phyloP scores from a whole-genome alignment of 2,797 vertebrate species.

The Xyrichtys novacula region DNA sequence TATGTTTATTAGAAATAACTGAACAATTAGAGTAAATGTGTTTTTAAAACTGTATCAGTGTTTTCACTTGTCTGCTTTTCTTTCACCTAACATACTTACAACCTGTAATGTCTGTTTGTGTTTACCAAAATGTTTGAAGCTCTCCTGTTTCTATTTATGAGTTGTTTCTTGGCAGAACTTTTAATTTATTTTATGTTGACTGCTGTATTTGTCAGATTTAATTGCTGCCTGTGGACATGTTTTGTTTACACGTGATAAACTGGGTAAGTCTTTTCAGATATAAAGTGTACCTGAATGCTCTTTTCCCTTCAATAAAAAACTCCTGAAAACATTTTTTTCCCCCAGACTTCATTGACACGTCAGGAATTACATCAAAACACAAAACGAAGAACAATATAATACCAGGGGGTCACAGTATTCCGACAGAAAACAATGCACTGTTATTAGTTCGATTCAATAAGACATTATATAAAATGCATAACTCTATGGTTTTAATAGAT shows the following conservation, averaged over 20 bases:
- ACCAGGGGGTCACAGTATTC: too few relatives aligned
- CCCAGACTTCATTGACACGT: too few relatives aligned
- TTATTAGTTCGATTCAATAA: too few relatives aligned
- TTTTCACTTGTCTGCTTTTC: conserved; percentile 24
- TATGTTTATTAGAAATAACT: conserved; percentile 8
- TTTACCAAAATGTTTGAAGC: conserved; percentile 36
- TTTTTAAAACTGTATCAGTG: conserved; percentile 15
- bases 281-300: conserved; percentile 26
- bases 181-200: conserved; percentile 42
- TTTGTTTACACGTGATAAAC: conserved; percentile 3
- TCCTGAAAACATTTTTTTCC: too few relatives aligned
- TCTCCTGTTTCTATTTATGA: conserved; percentile 38
- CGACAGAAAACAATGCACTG: too few relatives aligned
- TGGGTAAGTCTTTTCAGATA: conserved; percentile 52
- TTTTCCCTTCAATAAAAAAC: conserved; percentile 60
- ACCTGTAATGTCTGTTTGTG: conserved; percentile 33
- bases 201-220: conserved; percentile 25
- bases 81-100: conserved; percentile 34
- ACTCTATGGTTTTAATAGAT: too few relatives aligned
- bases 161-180: not conserved
- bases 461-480: too few relatives aligned
- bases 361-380: too few relatives aligned
- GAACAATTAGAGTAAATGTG: not conserved
- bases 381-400: too few relatives aligned
- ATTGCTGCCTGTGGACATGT: not conserved